A percentile compares a stretch with the other conserved stretches of the same genome.
phyloP scores from a whole-genome alignment of 2,797 vertebrate species.

The Fundulus diaphanus region DNA sequence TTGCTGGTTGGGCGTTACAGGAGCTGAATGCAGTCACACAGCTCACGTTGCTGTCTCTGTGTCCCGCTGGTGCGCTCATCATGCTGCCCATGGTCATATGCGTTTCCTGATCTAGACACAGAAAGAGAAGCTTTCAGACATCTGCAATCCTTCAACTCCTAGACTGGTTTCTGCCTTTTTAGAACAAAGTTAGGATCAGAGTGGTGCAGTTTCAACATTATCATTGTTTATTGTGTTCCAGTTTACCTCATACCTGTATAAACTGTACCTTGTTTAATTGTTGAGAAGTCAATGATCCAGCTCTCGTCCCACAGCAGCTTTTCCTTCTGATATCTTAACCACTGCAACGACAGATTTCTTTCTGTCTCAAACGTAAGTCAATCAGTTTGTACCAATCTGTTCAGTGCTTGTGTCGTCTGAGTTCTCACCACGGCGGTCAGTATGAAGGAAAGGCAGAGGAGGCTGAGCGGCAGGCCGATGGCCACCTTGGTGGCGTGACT shows the following conservation, averaged over 20 bases:
- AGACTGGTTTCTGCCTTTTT: too few relatives aligned
- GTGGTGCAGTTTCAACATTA: too few relatives aligned
- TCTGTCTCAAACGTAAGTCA: not conserved
- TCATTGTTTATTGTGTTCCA: too few relatives aligned
- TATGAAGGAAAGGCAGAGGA: constrained; percentile 79
- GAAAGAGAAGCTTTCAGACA: not conserved
- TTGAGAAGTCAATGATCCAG: constrained; percentile 87
- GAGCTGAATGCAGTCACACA: constrained; percentile 81
- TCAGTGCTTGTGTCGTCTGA: not conserved
- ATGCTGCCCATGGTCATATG: constrained; percentile 74
- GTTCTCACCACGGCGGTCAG: constrained; percentile 77
- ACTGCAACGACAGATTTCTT: constrained; percentile 61
- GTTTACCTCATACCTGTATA: too few relatives aligned
- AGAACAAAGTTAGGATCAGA: too few relatives aligned
- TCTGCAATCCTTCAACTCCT: too few relatives aligned
- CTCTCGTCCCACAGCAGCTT: constrained; percentile 90
- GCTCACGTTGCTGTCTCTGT: constrained; percentile 81
- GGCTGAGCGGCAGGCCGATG: constrained; percentile 80
- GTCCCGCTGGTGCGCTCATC: constrained; percentile 66
- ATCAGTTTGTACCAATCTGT: not conserved
- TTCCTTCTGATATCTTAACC: constrained; percentile 88
- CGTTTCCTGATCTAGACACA: constrained; percentile 59
- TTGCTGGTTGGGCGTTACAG: constrained; percentile 62
- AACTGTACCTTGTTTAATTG: constrained; percentile 83
- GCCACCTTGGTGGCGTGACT: constrained; percentile 69